Conservation (phyloP, 1,140 invertebrate genomes). For the Apocrypta bakeri region DNA sequence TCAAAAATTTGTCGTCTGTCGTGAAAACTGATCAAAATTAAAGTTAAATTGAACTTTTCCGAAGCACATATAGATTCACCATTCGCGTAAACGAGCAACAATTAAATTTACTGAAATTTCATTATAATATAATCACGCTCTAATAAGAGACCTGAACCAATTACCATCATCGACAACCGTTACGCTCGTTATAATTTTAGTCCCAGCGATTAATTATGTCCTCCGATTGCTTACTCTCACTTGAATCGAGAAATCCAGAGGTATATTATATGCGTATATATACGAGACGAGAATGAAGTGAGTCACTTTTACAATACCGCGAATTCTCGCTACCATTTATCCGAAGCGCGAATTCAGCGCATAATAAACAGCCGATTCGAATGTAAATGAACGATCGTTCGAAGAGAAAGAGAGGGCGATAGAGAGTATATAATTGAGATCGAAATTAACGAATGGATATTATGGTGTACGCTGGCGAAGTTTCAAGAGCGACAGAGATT, state of each 20-base stretch:
- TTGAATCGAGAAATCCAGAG: background rate
- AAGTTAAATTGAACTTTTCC: background rate
- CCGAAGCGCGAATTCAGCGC: background rate
- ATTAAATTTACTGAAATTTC: background rate
- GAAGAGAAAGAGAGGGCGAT: too few species aligned
- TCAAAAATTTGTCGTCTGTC: too few species aligned
- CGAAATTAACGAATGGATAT: background rate
- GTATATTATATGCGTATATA: background rate
- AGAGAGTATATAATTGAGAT: background rate
- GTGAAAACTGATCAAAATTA: too few species aligned
- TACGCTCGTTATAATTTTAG: background rate
- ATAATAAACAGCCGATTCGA: background rate
- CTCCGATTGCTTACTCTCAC: background rate
- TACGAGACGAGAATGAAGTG: background rate
- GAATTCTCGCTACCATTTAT: background rate
- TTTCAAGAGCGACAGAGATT: too few species aligned
- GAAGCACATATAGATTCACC: too few species aligned
- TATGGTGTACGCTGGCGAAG: too few species aligned
- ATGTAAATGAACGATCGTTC: too few species aligned
- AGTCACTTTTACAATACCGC: background rate
- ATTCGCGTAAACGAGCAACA: too few species aligned
- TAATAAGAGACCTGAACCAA: constrained; percentile 2
- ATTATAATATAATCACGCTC: constrained; percentile 16
- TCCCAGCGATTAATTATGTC: constrained; percentile 26
- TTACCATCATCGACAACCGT: background rate